Conservation (phyloP, 2,797 vertebrate species). For the Sebastes steindachneri region DNA sequence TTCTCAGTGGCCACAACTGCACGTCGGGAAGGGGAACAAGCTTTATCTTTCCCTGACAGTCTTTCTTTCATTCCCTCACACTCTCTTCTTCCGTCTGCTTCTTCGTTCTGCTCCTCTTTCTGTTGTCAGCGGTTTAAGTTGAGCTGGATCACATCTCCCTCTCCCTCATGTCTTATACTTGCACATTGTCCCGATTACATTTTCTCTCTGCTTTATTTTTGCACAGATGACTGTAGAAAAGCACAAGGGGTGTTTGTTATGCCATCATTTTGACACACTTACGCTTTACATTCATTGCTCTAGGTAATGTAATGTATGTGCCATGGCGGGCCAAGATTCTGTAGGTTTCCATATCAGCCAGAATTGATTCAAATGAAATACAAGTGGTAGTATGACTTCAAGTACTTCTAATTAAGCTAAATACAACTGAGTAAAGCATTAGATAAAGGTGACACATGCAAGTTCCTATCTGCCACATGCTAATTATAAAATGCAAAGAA, state of each 20-base stretch:
- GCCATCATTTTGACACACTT: background rate
- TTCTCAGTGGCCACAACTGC: slow-evolving; percentile 31
- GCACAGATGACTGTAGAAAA: background rate
- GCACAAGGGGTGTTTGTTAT: background rate
- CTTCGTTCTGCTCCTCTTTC: background rate
- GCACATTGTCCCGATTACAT: too few relatives aligned
- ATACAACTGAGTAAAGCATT: background rate
- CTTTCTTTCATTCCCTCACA: slow-evolving; percentile 13
- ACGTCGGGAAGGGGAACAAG: slow-evolving; percentile 7
- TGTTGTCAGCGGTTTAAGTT: background rate
- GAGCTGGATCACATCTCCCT: background rate
- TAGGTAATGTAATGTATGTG: background rate
- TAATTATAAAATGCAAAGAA: background rate
- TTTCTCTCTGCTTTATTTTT: background rate
- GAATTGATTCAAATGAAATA: background rate
- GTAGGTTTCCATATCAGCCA: background rate
- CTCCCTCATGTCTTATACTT: background rate
- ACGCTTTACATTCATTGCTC: background rate
- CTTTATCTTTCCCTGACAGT: slow-evolving; percentile 41
- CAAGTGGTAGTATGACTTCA: background rate
- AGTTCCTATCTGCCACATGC: background rate
- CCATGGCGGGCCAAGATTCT: background rate
- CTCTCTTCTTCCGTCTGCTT: background rate
- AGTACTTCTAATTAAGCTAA: background rate
- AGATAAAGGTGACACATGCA: background rate